Evolutionary conservation across 2,113 vertebrate genomes (phyloP).

Genomic region (Neolamprologus sp.): DNA sequence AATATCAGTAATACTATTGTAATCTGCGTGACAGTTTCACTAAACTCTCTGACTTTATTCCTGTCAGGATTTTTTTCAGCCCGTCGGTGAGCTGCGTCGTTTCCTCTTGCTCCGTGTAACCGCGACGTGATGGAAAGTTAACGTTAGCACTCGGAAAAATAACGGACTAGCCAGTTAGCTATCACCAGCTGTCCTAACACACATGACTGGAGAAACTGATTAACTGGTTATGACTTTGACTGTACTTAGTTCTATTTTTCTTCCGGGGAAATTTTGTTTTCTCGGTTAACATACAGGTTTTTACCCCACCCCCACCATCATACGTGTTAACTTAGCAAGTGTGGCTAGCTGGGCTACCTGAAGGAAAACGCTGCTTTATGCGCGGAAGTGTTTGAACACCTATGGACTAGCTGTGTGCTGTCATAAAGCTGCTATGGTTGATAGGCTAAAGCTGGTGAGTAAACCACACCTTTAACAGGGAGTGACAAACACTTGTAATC

Average conservation of each 20-base stretch:
- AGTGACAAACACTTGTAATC: not conserved
- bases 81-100: not conserved
- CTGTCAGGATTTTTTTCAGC: not conserved
- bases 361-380: not conserved
- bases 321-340: not conserved
- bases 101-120: not conserved
- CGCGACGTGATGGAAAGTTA: not conserved
- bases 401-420: not conserved
- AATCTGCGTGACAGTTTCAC: not conserved
- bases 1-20: not conserved
- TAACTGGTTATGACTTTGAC: not conserved
- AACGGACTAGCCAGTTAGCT: not conserved
- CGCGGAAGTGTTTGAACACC: not conserved
- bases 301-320: not conserved
- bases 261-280: not conserved
- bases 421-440: not conserved
- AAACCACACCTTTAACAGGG: slow-evolving; percentile 30
- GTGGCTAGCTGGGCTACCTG: not conserved
- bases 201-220: not conserved
- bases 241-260: not conserved
- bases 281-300: not conserved
- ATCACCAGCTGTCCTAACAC: not conserved
- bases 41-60: not conserved
- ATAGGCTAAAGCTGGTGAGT: not conserved
- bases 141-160: not conserved